These are phyloP conservation scores for Ophion ventricosus DNA, from an alignment of 2,888 invertebrate species.

Conservation along the genomic window DNA sequence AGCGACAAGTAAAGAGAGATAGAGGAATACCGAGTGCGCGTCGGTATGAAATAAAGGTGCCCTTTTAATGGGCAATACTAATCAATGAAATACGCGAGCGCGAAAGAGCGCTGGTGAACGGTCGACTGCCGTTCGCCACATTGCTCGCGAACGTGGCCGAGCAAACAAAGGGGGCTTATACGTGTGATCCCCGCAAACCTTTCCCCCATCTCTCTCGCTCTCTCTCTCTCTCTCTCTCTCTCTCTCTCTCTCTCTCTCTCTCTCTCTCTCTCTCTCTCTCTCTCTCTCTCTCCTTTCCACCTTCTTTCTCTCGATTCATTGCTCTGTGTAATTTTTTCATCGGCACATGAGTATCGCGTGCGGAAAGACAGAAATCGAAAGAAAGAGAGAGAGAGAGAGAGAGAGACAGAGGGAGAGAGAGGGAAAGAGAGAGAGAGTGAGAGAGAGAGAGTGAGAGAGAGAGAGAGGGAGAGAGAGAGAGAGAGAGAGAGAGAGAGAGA, in stretches of 20 bases:
- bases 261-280: slow-evolving; percentile 47
- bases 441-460: too few species aligned
- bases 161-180: slow-evolving; percentile 80
- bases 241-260: slow-evolving; percentile 52
- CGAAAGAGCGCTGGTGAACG: slow-evolving; percentile 75
- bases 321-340: slow-evolving; percentile 58
- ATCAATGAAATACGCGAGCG: slow-evolving; percentile 81
- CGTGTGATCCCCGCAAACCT: slow-evolving; percentile 40
- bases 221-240: slow-evolving; percentile 33
- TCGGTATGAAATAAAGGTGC: slow-evolving; percentile 79
- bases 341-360: slow-evolving; percentile 42
- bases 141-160: slow-evolving; percentile 75
- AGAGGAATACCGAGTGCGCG: slow-evolving; percentile 67
- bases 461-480: too few species aligned
- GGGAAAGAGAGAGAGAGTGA: slow-evolving; percentile 1
- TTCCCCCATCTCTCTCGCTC: slow-evolving; percentile 50
- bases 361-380: slow-evolving; percentile 59
- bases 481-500: too few species aligned
- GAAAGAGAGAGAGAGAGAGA: slow-evolving; percentile 37
- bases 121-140: slow-evolving; percentile 69
- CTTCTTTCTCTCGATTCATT: slow-evolving; percentile 36
- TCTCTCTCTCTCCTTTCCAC: background rate
- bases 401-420: slow-evolving; percentile 55
- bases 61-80: slow-evolving; percentile 82
- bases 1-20: slow-evolving; percentile 40